Base-by-base conservation (phyloP, 1,140 invertebrate genomes). In the Calephelis nemesis region DNA sequence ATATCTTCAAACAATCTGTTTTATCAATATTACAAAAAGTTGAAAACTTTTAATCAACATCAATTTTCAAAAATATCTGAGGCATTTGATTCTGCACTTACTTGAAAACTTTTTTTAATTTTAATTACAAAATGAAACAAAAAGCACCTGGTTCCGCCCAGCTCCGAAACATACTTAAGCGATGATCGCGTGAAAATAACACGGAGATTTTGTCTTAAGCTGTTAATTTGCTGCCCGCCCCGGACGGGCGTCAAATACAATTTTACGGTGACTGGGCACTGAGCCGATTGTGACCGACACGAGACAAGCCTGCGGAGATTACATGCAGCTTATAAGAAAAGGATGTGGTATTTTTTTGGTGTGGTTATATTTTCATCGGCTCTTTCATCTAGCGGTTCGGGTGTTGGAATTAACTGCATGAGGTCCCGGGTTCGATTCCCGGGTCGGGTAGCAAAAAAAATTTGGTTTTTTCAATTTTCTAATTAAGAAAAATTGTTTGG, bases 191-290 rank as follows among this genome's bases (percentile, higher is more conserved):
- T 74, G 70, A 71, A 71, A 80, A 83, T 84, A 85, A 90, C 87
- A 90, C 84, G 85, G 87, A 82, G 82, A 83, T 87, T 84, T 85
- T 79, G 80, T 87, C 82, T 82, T 89, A 89, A 89, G 85, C 87
- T 76, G 85, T 86, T 89, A 89, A 89, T 89, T 88, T 83, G 65
- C 63, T 63, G 50, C 72, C 62, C 67, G 71, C 67, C 63, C 50
- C 67, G 69, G 70, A 73, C 72, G 78, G 74, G 77, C 87, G 85
- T 83, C 87, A 86, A 87, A 89, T 78, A 86, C 83, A 90, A 90
- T 90, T 88, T 88, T 84, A 82, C 84, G 84, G 73, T 70, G 75
- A 75, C 48, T 78, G 85, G 71, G 71, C 79, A 64, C 85, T 89
- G 87, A 89, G 87, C 87, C 87, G 85, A 89, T 89, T 89, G 87